Evolutionary conservation across 1,140 invertebrate species (phyloP).

Genomic region (Drosophila orena): DNA sequence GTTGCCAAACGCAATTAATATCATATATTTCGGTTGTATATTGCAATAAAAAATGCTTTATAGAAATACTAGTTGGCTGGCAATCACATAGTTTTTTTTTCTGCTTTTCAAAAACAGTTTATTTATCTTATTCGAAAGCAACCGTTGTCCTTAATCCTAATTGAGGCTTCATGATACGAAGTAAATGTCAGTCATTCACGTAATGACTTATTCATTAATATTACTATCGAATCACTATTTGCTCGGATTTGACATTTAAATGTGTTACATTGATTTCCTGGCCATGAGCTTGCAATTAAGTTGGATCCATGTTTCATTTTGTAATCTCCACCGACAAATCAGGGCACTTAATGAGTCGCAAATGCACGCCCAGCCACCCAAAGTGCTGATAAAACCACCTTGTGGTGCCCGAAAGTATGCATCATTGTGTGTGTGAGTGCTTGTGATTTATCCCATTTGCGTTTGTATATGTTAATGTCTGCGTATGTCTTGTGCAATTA

Average conservation of each 20-base stretch:
- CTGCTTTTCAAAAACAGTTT: not conserved
- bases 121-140: not conserved
- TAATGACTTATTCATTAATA: conserved; percentile 5
- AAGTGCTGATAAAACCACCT: conserved; percentile 25
- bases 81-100: not conserved
- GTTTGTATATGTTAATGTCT: conserved; percentile 61
- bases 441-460: conserved; percentile 43
- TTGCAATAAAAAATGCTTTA: not conserved
- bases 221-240: conserved; percentile 2
- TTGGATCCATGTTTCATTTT: conserved; percentile 56
- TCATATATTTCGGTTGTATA: not conserved
- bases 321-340: conserved; percentile 50
- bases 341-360: conserved; percentile 33
- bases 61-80: not conserved
- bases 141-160: not conserved
- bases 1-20: not conserved
- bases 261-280: conserved; percentile 13
- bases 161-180: not conserved
- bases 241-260: conserved; percentile 7
- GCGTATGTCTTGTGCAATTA: conserved; percentile 68
- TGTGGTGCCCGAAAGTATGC: conserved; percentile 32
- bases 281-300: conserved; percentile 32
- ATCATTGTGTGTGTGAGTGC: conserved; percentile 19
- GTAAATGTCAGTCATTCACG: not conserved
- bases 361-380: conserved; percentile 1